Conservation (phyloP, 2,113 vertebrate genomes). For the Emberiza fucata region DNA sequence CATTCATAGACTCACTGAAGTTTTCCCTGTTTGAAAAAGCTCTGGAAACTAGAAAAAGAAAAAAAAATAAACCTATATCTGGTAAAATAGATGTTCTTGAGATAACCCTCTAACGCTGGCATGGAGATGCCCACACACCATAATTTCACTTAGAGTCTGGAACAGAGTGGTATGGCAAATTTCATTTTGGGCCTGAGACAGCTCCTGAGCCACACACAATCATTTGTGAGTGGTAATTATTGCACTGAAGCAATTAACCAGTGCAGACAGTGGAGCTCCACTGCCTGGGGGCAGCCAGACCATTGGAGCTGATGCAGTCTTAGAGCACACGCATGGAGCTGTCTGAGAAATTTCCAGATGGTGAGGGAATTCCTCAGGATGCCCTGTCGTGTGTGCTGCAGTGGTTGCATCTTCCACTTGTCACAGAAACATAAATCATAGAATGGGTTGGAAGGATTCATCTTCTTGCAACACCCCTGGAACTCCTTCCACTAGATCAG, state of each 20-base stretch:
- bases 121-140: not conserved
- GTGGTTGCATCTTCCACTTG: fast-evolving
- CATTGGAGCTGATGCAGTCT: fast-evolving
- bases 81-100: not conserved
- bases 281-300: not conserved
- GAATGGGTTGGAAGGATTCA: not conserved
- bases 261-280: not conserved
- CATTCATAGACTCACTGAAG: not conserved
- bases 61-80: not conserved
- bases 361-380: not conserved
- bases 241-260: not conserved
- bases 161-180: not conserved
- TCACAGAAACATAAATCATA: not conserved
- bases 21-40: not conserved
- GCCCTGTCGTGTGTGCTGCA: not conserved
- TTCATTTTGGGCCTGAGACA: not conserved
- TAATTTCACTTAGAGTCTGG: not conserved
- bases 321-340: not conserved
- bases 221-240: not conserved
- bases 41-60: not conserved
- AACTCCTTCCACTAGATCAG: fast-evolving
- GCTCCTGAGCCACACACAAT: not conserved
- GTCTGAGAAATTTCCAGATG: not conserved
- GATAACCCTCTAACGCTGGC: not conserved
- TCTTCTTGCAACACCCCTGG: not conserved